Conservation (phyloP, 2,797 vertebrate species). For the Xenops minutus region DNA sequence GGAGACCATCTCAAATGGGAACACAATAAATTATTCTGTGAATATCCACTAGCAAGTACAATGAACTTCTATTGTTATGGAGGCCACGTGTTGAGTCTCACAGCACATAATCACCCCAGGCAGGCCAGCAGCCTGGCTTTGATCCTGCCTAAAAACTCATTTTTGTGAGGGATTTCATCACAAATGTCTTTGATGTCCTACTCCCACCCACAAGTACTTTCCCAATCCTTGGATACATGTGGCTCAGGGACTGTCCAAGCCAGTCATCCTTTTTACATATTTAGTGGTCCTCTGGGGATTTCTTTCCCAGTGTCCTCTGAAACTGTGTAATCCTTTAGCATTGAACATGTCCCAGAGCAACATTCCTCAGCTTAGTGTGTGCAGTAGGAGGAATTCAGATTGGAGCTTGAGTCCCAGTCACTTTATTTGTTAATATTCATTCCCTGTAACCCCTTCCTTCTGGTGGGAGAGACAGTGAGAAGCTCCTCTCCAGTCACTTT, state of each 20-base stretch:
- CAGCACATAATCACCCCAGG: background rate
- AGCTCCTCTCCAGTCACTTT: background rate
- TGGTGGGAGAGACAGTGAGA: background rate
- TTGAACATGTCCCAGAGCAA: background rate
- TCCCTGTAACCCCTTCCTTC: background rate
- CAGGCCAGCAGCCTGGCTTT: background rate
- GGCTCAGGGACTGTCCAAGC: background rate
- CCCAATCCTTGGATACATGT: background rate
- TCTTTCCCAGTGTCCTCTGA: background rate
- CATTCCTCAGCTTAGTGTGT: background rate
- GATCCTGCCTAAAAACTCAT: background rate
- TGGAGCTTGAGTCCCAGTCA: background rate
- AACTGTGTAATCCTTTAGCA: background rate
- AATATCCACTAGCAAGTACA: background rate
- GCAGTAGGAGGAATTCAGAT: fast-evolving
- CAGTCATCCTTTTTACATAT: background rate
- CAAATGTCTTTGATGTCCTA: background rate
- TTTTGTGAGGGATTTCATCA: background rate
- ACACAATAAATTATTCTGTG: background rate
- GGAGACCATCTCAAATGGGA: background rate
- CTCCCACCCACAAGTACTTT: background rate
- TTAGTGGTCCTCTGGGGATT: background rate
- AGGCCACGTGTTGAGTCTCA: background rate
- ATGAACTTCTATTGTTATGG: background rate
- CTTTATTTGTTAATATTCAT: background rate